phyloP scores from a whole-genome alignment of 1,140 invertebrate species.

The Onthophagus taurus region DNA sequence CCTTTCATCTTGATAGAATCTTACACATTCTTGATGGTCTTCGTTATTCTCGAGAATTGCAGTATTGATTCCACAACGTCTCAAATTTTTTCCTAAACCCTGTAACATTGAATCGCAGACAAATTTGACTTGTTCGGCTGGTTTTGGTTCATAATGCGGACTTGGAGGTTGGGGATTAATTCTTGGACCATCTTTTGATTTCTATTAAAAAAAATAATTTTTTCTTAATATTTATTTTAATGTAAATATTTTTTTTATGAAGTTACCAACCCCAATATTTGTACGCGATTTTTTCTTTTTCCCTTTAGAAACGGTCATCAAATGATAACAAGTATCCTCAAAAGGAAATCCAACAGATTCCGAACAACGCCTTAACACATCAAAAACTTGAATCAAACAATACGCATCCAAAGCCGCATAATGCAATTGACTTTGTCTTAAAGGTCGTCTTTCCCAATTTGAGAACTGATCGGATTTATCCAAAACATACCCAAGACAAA shows the following conservation, averaged over 20 bases:
- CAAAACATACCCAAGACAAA: slow-evolving; percentile 60
- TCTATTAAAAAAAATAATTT: slow-evolving; percentile 12
- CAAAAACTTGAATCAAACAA: slow-evolving; percentile 68
- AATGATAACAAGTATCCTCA: slow-evolving; percentile 47
- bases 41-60: slow-evolving; percentile 41
- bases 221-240: not conserved
- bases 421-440: slow-evolving; percentile 60
- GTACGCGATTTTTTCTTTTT: slow-evolving; percentile 39
- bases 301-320: slow-evolving; percentile 40
- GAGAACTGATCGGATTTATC: slow-evolving; percentile 80
- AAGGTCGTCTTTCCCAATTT: slow-evolving; percentile 74
- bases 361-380: slow-evolving; percentile 44
- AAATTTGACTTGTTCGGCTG: slow-evolving; percentile 33
- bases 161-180: slow-evolving; percentile 15
- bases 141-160: slow-evolving; percentile 10
- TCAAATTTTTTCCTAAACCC: slow-evolving; percentile 47
- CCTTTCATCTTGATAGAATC: slow-evolving; percentile 42
- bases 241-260: not conserved
- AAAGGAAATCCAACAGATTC: slow-evolving; percentile 45
- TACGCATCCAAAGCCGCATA: slow-evolving; percentile 79
- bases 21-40: slow-evolving; percentile 42
- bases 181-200: slow-evolving; percentile 6
- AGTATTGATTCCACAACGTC: slow-evolving; percentile 58
- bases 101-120: slow-evolving; percentile 48
- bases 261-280: not conserved